Evolutionary conservation across 2,113 vertebrate species (phyloP).

Genomic region (Tragelaphus buxtoni): DNA sequence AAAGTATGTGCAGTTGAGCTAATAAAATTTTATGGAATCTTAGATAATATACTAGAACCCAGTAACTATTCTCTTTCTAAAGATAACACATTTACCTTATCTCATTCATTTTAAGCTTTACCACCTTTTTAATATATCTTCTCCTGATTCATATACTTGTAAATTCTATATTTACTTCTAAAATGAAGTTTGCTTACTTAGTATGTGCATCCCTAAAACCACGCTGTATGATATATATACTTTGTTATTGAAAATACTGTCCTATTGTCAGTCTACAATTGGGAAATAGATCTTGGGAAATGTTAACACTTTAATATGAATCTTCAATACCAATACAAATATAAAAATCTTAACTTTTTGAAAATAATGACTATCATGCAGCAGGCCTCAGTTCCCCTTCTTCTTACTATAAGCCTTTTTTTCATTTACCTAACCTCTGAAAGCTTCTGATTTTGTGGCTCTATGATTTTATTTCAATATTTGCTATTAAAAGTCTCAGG

Average conservation of each 20-base stretch:
- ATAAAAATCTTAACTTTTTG: neutral
- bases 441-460: neutral
- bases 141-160: neutral
- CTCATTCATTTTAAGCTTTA: neutral
- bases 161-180: constrained; percentile 3
- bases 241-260: neutral
- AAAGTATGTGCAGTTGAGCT: neutral
- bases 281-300: neutral
- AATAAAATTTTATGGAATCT: neutral
- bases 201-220: neutral
- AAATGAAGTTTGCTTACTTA: neutral
- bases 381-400: neutral
- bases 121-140: neutral
- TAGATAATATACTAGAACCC: neutral
- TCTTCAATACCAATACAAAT: neutral
- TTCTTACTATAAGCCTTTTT: neutral
- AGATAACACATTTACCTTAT: neutral
- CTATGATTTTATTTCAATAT: neutral
- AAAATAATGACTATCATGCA: neutral
- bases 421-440: neutral
- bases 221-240: neutral
- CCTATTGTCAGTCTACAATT: neutral
- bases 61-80: neutral
- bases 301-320: neutral
- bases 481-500: constrained; percentile 2